A percentile compares a stretch with the other conserved stretches of the same genome.
Evolutionary conservation across 2,113 vertebrate genomes (phyloP).

Genomic region (Cisticola juncidis): DNA sequence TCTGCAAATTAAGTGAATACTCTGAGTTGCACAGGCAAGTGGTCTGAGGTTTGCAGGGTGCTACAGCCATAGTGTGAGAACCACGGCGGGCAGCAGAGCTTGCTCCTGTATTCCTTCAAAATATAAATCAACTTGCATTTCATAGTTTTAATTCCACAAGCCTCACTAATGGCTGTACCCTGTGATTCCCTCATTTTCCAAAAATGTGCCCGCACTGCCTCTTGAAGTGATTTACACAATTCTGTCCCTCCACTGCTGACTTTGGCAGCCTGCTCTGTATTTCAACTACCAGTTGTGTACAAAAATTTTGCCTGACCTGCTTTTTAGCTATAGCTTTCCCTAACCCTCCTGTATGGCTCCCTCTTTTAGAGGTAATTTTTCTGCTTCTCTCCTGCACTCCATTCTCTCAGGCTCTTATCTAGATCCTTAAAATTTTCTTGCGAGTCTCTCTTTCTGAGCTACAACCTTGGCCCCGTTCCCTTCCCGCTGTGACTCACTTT

Average conservation of each 20-base stretch:
- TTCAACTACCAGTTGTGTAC: conserved; percentile 35
- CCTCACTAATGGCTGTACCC: conserved; percentile 68
- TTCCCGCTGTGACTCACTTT: conserved; percentile 73
- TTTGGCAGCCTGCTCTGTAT: conserved; percentile 60
- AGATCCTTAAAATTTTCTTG: conserved; percentile 32
- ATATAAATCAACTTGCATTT: conserved; percentile 44
- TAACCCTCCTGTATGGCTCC: background rate
- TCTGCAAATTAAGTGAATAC: background rate
- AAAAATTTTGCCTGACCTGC: conserved; percentile 55
- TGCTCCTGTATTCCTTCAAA: conserved; percentile 32
- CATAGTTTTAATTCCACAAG: conserved; percentile 55
- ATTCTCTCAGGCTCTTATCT: conserved; percentile 35
- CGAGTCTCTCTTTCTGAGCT: conserved; percentile 41
- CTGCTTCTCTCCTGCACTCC: background rate
- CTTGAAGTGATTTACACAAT: conserved; percentile 65
- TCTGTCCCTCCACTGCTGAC: conserved; percentile 66
- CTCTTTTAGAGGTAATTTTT: background rate
- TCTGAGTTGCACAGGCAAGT: background rate
- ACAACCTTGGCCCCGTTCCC: conserved; percentile 53
- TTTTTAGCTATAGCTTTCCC: conserved; percentile 16
- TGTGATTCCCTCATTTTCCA: conserved; percentile 71
- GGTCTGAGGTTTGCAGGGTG: background rate
- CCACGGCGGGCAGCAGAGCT: background rate
- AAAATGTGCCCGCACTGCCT: conserved; percentile 63
- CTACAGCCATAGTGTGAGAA: background rate